Evolutionary conservation across 2,797 vertebrate genomes (phyloP).

Genomic region (Catamblyrhynchus diadema): DNA sequence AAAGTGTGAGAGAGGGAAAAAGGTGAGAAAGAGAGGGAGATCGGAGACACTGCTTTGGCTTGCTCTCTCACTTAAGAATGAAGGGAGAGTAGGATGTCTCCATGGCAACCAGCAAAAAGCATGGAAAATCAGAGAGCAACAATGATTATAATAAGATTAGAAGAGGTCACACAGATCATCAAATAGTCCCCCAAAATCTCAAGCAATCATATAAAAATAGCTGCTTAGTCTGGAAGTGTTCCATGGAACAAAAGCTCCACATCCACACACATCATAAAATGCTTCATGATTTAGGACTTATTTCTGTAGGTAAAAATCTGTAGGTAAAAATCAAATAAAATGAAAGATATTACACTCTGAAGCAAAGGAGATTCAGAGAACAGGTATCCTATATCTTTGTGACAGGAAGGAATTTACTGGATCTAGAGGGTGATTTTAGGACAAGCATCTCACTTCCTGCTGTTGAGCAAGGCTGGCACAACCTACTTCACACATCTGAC

Average conservation of each 20-base stretch:
- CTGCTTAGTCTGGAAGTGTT: not conserved
- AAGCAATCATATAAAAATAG: not conserved
- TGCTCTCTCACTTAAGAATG: constrained; percentile 12
- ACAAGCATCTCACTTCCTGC: not conserved
- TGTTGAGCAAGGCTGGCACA: not conserved
- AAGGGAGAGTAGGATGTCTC: constrained; percentile 35
- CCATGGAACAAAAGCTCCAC: not conserved
- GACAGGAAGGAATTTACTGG: not conserved
- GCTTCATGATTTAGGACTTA: not conserved
- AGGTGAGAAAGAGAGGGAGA: constrained; percentile 19
- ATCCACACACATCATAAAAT: not conserved
- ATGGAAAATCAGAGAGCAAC: constrained; percentile 23
- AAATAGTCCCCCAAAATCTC: constrained; percentile 28
- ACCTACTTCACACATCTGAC: not conserved
- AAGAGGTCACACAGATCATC: constrained; percentile 49
- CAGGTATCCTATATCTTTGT: not conserved
- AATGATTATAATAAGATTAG: constrained; percentile 57
- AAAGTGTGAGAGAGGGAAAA: constrained; percentile 26
- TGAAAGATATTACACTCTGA: not conserved
- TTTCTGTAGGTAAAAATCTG: not conserved
- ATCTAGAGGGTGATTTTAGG: not conserved
- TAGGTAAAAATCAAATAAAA: not conserved
- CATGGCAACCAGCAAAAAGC: constrained; percentile 50
- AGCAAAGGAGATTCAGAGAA: not conserved
- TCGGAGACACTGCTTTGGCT: not conserved